These are phyloP conservation scores for Cerceris rybyensis DNA, from an alignment of 2,888 invertebrate genomes.

Conservation along the genomic window DNA sequence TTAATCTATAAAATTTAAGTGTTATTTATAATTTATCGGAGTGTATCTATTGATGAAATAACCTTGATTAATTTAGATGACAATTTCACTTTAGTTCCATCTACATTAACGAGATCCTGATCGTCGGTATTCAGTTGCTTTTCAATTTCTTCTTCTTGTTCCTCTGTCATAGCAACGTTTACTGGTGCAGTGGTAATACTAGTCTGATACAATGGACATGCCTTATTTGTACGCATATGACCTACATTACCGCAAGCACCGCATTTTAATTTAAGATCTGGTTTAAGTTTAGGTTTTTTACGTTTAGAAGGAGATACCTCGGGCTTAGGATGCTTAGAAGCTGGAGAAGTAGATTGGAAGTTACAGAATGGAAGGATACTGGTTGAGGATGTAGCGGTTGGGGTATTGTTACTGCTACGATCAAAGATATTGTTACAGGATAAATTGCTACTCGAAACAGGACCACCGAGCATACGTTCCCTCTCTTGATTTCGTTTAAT, in stretches of 20 bases:
- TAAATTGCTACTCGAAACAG: conserved; percentile 28
- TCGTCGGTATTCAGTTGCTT: conserved; percentile 90
- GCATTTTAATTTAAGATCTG: conserved; percentile 95
- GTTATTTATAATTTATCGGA: too few relatives aligned
- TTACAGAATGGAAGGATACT: conserved; percentile 75
- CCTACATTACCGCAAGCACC: conserved; percentile 97
- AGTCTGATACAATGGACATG: conserved; percentile 96
- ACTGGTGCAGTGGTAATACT: conserved; percentile 84
- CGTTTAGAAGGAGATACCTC: conserved; percentile 85
- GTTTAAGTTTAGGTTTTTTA: conserved; percentile 93
- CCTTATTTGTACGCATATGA: conserved; percentile 96
- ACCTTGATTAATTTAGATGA: conserved; percentile 94
- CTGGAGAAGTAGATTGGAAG: conserved; percentile 71
- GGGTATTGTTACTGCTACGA: conserved; percentile 71
- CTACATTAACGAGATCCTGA: conserved; percentile 95
- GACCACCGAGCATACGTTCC: conserved; percentile 86
- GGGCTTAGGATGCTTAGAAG: conserved; percentile 72
- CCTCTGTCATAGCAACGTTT: conserved; percentile 89
- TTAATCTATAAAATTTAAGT: neutral
- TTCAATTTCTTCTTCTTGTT: conserved; percentile 91
- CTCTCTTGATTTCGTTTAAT: conserved; percentile 97
- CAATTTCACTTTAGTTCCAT: conserved; percentile 96
- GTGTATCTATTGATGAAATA: conserved; percentile 3
- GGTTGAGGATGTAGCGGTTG: conserved; percentile 71
- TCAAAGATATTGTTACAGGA: conserved; percentile 66